Percentiles rank a stretch among this genome's conserved stretches.
These are phyloP conservation scores for Campylomormyrus tamandua DNA, from an alignment of 2,113 vertebrate species.

Conservation along the genomic window DNA sequence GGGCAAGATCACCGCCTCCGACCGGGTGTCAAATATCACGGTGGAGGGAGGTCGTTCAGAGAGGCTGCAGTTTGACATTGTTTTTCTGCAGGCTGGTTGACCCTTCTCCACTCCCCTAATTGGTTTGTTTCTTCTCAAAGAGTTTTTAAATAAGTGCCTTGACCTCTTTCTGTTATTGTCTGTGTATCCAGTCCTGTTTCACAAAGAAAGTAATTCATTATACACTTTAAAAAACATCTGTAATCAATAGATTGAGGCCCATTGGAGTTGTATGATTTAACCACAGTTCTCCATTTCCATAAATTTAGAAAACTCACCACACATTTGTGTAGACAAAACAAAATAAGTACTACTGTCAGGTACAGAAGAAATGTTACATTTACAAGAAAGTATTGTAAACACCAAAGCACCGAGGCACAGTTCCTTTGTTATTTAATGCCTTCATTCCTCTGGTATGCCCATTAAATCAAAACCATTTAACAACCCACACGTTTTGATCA, in stretches of 20 bases:
- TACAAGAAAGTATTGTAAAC: neutral
- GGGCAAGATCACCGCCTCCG: constrained; percentile 52
- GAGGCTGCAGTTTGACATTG: constrained; percentile 45
- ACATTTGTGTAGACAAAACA: neutral
- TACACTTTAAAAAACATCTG: neutral
- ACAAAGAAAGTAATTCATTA: constrained; percentile 6
- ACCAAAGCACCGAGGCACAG: neutral
- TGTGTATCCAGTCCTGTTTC: constrained; percentile 7
- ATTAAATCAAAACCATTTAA: neutral
- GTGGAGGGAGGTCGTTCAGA: constrained; percentile 35
- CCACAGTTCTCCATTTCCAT: neutral
- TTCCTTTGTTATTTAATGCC: neutral
- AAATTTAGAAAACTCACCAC: neutral
- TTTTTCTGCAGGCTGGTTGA: constrained; percentile 23
- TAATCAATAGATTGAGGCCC: neutral
- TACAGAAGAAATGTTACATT: neutral
- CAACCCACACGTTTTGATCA: neutral
- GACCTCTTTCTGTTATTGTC: neutral
- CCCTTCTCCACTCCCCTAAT: neutral
- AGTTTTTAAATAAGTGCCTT: neutral
- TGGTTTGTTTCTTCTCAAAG: neutral
- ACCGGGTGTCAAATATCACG: constrained; percentile 51
- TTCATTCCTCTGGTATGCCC: neutral
- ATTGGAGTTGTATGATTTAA: neutral
- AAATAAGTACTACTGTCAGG: neutral